These are phyloP conservation scores for Blastomussa wellsi DNA, from an alignment of 92 coral and sea anemone genomes.

Conservation along the genomic window DNA sequence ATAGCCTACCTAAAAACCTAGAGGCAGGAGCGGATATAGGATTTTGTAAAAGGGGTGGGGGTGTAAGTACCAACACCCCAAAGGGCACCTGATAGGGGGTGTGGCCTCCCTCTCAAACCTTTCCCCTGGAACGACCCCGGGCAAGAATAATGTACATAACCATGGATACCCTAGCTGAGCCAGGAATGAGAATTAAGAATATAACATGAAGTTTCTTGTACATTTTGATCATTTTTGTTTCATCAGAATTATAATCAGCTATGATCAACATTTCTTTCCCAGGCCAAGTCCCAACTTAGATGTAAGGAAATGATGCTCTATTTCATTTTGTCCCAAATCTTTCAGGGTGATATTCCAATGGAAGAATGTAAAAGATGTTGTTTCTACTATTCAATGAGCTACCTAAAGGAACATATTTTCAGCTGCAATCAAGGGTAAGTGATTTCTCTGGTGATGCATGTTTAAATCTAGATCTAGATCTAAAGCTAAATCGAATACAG, in stretches of 20 bases:
- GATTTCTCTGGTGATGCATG: conserved; percentile 10
- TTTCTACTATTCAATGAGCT: conserved; percentile 18
- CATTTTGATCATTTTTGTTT: conserved; percentile 6
- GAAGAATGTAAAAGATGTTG: conserved; percentile 19
- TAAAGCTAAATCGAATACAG: conserved; percentile 14
- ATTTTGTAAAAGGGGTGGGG: conserved; percentile 2
- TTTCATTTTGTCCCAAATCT: conserved; percentile 7
- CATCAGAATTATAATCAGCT: conserved; percentile 8
- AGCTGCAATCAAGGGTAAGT: conserved; percentile 21
- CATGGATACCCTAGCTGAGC: conserved; percentile 18
- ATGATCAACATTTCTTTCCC: conserved; percentile 14
- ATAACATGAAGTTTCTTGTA: conserved; percentile 2
- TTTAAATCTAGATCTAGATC: background rate
- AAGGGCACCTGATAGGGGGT: conserved; percentile 18
- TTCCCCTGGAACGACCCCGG: conserved; percentile 2
- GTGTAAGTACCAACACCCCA: conserved; percentile 8
- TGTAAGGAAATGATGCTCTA: background rate
- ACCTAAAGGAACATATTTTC: conserved; percentile 16
- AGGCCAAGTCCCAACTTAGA: conserved; percentile 12
- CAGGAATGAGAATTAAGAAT: background rate
- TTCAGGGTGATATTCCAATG: conserved; percentile 29
- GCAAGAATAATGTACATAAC: conserved; percentile 2
- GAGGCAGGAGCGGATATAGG: conserved; percentile 3
- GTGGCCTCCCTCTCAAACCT: conserved; percentile 15
- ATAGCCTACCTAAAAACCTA: conserved; percentile 1